Percentiles rank a stretch among this genome's conserved stretches.
These are phyloP conservation scores for Daptonema setosum DNA, from an alignment of 2,888 invertebrate genomes.

Conservation along the genomic window DNA sequence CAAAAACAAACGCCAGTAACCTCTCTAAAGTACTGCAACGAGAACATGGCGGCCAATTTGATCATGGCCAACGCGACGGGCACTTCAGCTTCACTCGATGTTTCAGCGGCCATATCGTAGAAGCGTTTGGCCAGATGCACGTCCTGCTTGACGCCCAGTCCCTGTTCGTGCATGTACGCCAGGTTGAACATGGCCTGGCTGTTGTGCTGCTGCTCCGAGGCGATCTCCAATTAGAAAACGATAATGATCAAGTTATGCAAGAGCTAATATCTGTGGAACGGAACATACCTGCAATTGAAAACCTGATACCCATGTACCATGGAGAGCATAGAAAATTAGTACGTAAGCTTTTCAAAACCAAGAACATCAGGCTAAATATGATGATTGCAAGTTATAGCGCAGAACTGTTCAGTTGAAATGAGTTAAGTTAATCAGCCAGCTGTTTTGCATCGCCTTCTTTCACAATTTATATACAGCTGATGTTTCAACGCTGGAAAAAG, in stretches of 20 bases:
- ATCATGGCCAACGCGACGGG: constrained; percentile 74
- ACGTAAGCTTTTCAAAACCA: neutral
- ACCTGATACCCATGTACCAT: too few species aligned
- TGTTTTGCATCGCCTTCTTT: too few species aligned
- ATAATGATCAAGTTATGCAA: too few species aligned
- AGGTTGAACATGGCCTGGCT: constrained; percentile 97
- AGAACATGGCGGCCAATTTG: constrained; percentile 54
- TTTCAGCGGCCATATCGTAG: constrained; percentile 84
- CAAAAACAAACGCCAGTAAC: neutral
- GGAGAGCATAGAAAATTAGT: neutral
- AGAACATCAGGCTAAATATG: neutral
- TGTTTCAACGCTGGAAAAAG: too few species aligned
- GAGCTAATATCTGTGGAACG: too few species aligned
- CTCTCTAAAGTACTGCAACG: constrained; percentile 33
- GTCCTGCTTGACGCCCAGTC: constrained; percentile 65
- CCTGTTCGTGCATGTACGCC: constrained; percentile 97
- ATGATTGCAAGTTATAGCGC: too few species aligned
- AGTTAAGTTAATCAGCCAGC: too few species aligned
- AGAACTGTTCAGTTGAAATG: too few species aligned
- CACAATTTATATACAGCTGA: too few species aligned
- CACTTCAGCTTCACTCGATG: constrained; percentile 70
- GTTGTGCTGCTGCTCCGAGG: constrained; percentile 77
- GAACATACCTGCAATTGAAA: too few species aligned
- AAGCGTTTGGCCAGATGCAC: constrained; percentile 86
- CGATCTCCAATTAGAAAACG: constrained; percentile 40